Percentiles rank a stretch among this genome's conserved stretches.
Conservation (phyloP, 2,113 vertebrate genomes). For the Tragelaphus buxtoni region DNA sequence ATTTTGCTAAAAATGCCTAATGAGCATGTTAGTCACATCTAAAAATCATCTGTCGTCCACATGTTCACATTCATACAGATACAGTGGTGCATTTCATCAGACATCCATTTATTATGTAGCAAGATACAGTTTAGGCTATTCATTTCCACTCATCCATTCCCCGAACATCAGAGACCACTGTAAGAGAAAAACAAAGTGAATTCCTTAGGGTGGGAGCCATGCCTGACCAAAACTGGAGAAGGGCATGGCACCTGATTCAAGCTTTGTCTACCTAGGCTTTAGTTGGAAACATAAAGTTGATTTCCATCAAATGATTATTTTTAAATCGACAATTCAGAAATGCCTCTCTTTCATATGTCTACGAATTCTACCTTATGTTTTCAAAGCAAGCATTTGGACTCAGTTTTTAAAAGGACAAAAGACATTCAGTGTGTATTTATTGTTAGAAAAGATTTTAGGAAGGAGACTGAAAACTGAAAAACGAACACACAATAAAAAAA, state of each 20-base stretch:
- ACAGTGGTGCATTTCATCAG: not conserved
- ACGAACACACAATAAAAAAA: not conserved
- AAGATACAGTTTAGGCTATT: conserved; percentile 36
- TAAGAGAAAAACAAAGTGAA: not conserved
- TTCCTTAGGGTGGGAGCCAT: not conserved
- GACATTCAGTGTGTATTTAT: not conserved
- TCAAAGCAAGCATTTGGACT: not conserved
- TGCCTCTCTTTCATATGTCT: not conserved
- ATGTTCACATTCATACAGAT: conserved; percentile 26
- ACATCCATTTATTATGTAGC: conserved; percentile 41
- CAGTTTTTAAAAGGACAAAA: not conserved
- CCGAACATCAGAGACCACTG: conserved; percentile 19
- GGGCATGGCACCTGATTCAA: not conserved
- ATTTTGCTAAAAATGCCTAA: conserved; percentile 46
- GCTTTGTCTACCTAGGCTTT: not conserved
- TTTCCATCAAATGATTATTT: not conserved
- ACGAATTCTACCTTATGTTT: not conserved
- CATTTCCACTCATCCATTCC: not conserved
- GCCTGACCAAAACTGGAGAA: not conserved
- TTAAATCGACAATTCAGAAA: not conserved
- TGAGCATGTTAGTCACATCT: conserved; percentile 53
- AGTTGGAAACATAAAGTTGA: not conserved
- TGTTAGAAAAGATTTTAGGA: not conserved
- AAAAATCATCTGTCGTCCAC: conserved; percentile 56
- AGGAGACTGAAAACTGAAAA: not conserved